phyloP scores from a whole-genome alignment of 2,888 invertebrate species.

The Drosophila kanekoi region DNA sequence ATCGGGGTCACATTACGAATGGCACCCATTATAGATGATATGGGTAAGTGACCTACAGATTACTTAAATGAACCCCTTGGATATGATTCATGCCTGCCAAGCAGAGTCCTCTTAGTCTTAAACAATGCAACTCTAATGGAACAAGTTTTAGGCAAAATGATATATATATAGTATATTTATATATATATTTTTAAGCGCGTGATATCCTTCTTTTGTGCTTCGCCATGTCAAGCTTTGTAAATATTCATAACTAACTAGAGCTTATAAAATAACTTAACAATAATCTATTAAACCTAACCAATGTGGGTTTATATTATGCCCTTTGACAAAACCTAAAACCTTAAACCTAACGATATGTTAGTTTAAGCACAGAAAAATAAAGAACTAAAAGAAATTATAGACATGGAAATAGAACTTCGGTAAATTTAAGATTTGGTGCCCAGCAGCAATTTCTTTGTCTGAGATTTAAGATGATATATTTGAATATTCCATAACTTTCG shows the following conservation, averaged over 20 bases:
- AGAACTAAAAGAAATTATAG: no score
- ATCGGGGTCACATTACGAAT: slow-evolving; percentile 96
- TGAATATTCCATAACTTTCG: background rate
- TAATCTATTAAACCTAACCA: background rate
- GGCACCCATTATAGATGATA: slow-evolving; percentile 97
- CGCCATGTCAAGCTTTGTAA: slow-evolving; percentile 48
- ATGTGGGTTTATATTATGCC: slow-evolving; percentile 20
- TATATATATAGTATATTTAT: background rate
- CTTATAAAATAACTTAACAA: slow-evolving; percentile 3
- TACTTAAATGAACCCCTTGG: slow-evolving; percentile 3
- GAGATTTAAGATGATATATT: background rate
- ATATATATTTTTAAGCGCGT: slow-evolving; percentile 30
- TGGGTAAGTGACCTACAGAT: slow-evolving; percentile 90
- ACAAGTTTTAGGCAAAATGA: slow-evolving; percentile 59
- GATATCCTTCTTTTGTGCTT: slow-evolving; percentile 55
- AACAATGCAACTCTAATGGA: slow-evolving; percentile 63
- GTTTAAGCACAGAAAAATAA: no score
- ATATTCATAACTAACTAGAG: slow-evolving; percentile 40
- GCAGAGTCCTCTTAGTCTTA: slow-evolving; percentile 58
- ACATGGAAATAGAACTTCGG: background rate
- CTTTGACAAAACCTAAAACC: no score
- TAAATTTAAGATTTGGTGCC: slow-evolving; percentile 11
- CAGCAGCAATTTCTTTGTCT: background rate
- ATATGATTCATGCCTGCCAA: slow-evolving; percentile 46
- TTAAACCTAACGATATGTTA: no score